Evolutionary conservation across 1,140 invertebrate species (phyloP).

Genomic region (Cotesia chilonis): DNA sequence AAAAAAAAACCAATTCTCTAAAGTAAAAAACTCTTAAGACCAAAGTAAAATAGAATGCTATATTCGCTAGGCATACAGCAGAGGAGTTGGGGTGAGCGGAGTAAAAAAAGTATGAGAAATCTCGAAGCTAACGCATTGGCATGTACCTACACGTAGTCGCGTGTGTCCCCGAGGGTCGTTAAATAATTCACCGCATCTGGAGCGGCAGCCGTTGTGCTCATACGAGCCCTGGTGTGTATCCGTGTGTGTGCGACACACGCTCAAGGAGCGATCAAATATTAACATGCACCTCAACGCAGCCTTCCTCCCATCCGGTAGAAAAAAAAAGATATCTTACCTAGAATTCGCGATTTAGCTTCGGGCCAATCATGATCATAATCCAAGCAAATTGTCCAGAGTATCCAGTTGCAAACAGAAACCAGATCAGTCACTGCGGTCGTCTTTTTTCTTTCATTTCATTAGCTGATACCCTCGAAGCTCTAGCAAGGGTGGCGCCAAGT

Average conservation of each 20-base stretch:
- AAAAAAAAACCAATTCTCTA: too few species aligned
- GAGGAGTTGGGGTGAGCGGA: neutral
- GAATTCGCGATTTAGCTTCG: too few species aligned
- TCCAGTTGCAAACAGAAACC: too few species aligned
- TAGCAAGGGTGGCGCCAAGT: slow-evolving; percentile 41
- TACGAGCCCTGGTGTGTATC: slow-evolving; percentile 39
- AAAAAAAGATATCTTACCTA: neutral
- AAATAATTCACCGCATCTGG: slow-evolving; percentile 65
- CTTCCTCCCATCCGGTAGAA: slow-evolving; percentile 12
- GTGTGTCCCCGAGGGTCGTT: slow-evolving; percentile 56
- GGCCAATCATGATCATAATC: too few species aligned
- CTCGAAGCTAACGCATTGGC: slow-evolving; percentile 44
- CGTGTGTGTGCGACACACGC: slow-evolving; percentile 46
- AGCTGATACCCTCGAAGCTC: neutral
- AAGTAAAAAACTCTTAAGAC: too few species aligned
- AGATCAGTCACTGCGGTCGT: too few species aligned
- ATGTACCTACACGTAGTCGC: slow-evolving; percentile 45
- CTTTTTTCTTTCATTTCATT: too few species aligned
- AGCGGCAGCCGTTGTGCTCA: slow-evolving; percentile 42
- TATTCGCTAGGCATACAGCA: neutral
- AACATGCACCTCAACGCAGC: slow-evolving; percentile 58
- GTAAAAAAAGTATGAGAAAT: slow-evolving; percentile 47
- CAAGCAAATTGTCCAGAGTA: too few species aligned
- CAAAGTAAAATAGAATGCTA: neutral
- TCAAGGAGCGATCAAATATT: slow-evolving; percentile 66